phyloP scores from a whole-genome alignment of 2,113 vertebrate species.

The Tringa solitaria region DNA sequence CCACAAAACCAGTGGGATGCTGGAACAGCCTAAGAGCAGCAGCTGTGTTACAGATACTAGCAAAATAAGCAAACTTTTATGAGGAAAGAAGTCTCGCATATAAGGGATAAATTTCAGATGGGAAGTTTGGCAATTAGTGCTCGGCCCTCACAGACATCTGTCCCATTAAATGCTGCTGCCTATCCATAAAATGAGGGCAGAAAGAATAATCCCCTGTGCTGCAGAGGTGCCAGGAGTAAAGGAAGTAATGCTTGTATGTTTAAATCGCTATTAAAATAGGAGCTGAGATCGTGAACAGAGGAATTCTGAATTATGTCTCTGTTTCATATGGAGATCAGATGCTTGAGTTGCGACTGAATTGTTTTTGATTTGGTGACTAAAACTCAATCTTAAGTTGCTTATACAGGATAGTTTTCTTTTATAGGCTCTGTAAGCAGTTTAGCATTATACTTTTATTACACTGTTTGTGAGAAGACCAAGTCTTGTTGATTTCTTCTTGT shows the following conservation, averaged over 20 bases:
- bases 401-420: background rate
- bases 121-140: background rate
- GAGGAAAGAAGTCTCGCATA: accelerated
- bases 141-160: background rate
- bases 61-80: background rate
- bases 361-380: background rate
- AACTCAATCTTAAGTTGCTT: background rate
- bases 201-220: background rate
- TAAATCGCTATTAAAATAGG: background rate
- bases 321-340: background rate
- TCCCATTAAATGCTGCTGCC: background rate
- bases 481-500: background rate
- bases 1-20: background rate
- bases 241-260: background rate
- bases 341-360: background rate
- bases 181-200: background rate
- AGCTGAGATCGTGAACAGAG: background rate
- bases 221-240: background rate
- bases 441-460: background rate
- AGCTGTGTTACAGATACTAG: background rate
- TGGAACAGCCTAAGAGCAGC: background rate
- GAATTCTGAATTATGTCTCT: background rate
- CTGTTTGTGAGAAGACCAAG: background rate
- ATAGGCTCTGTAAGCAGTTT: background rate
- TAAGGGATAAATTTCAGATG: background rate